Conservation (phyloP, 2,888 invertebrate genomes). For the Eutolmus rufibarbis region DNA sequence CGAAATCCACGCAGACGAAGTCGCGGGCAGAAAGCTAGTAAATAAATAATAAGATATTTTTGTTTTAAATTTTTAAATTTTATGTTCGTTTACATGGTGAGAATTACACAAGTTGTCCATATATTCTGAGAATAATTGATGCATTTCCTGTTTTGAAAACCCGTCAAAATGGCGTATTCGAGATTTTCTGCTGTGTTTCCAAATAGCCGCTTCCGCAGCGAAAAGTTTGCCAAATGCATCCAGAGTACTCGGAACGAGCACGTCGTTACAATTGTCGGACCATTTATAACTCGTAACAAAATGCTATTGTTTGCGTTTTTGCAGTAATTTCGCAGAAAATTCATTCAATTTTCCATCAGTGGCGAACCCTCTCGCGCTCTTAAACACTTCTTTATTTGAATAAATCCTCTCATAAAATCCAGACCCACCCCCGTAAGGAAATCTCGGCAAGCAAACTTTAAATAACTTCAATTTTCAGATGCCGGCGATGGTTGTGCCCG, state of each 20-base stretch:
- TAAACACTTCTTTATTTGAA: conserved; percentile 36
- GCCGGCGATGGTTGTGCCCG: neutral
- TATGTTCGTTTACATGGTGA: too few relatives aligned
- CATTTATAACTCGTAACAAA: conserved; percentile 40
- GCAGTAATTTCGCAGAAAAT: conserved; percentile 35
- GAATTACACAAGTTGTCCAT: neutral
- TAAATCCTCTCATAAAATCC: conserved; percentile 35
- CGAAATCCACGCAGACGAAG: too few relatives aligned
- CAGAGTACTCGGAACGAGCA: neutral
- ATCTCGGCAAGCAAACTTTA: conserved; percentile 28
- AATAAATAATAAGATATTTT: too few relatives aligned
- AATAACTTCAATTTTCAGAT: conserved; percentile 38
- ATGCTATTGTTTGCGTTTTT: conserved; percentile 34
- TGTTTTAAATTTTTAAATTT: too few relatives aligned
- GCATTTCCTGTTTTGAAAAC: neutral
- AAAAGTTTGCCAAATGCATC: conserved; percentile 12
- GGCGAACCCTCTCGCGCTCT: conserved; percentile 22
- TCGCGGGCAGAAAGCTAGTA: too few relatives aligned
- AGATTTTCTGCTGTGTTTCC: neutral
- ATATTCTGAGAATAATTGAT: neutral
- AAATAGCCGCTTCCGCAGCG: neutral
- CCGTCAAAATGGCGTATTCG: neutral
- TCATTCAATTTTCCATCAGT: conserved; percentile 38
- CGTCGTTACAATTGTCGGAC: conserved; percentile 27
- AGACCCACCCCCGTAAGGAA: neutral